A percentile compares a stretch with the other conserved stretches of the same genome.
phyloP scores from a whole-genome alignment of 1,140 invertebrate species.

The Lysiphlebus fabarum region DNA sequence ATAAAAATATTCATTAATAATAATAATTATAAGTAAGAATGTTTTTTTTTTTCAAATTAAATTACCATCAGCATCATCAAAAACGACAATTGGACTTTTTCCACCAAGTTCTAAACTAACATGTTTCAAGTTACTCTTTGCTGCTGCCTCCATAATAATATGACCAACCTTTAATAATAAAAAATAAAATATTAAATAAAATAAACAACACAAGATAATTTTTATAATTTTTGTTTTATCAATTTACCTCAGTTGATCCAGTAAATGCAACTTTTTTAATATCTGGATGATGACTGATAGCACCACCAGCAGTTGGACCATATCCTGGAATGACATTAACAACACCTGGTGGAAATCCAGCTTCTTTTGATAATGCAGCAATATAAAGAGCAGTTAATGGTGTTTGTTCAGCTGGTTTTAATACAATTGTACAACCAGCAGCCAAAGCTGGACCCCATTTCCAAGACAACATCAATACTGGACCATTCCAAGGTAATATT shows the following conservation, averaged over 20 bases:
- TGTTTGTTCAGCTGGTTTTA: constrained; percentile 94
- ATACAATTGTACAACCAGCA: constrained; percentile 79
- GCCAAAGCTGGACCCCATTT: constrained; percentile 83
- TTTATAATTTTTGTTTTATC: background rate
- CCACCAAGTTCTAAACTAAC: constrained; percentile 87
- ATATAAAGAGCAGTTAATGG: constrained; percentile 82
- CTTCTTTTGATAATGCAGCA: constrained; percentile 76
- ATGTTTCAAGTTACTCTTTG: constrained; percentile 76
- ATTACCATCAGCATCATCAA: constrained; percentile 60
- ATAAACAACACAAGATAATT: background rate
- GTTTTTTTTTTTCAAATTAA: background rate
- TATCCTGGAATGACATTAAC: constrained; percentile 82
- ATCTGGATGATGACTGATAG: constrained; percentile 62
- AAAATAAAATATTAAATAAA: constrained; percentile 14
- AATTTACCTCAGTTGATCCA: constrained; percentile 54
- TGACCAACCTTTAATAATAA: constrained; percentile 63
- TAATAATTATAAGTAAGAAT: background rate
- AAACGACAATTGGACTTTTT: constrained; percentile 81
- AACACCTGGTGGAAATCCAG: constrained; percentile 85
- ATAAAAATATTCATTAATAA: background rate
- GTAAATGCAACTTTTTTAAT: constrained; percentile 74
- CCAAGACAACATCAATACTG: constrained; percentile 79
- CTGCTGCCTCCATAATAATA: constrained; percentile 71
- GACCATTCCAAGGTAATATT: constrained; percentile 92
- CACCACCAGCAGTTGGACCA: constrained; percentile 71